phyloP scores from a whole-genome alignment of 2,797 vertebrate species.

The Macrochelys suwanniensis region DNA sequence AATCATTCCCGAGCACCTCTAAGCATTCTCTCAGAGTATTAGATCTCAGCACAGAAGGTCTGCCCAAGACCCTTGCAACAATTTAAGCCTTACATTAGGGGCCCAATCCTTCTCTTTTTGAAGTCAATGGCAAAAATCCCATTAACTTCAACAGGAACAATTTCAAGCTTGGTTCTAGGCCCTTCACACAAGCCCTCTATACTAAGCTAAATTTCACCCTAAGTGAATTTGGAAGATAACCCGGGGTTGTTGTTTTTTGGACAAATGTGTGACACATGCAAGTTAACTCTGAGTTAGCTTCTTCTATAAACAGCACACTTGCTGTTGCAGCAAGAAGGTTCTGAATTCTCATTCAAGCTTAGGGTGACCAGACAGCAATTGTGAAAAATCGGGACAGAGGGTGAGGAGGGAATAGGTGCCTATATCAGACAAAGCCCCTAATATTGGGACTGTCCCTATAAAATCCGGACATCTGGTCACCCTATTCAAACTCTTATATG shows the following conservation, averaged over 20 bases:
- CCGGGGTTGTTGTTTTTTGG: background rate
- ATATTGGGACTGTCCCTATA: too few species aligned
- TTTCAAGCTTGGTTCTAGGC: background rate
- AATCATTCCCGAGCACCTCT: fast-evolving
- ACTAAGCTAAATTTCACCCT: background rate
- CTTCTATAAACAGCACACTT: background rate
- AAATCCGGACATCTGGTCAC: too few species aligned
- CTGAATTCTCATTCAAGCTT: background rate
- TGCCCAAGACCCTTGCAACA: background rate
- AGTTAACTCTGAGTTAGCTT: background rate
- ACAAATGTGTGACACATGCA: background rate
- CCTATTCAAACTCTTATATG: background rate
- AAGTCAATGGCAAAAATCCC: background rate
- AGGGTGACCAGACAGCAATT: too few species aligned
- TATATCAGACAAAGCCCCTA: too few species aligned
- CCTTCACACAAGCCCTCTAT: background rate
- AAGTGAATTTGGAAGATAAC: background rate
- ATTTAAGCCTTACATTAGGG: background rate
- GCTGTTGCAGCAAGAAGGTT: background rate
- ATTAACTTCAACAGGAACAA: background rate
- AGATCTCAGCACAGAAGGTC: background rate
- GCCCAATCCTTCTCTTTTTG: background rate
- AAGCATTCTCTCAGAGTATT: background rate
- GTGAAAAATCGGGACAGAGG: too few species aligned
- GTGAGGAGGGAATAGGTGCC: too few species aligned